phyloP scores from a whole-genome alignment of 2,888 invertebrate genomes.

The Agriopis leucophaearia region DNA sequence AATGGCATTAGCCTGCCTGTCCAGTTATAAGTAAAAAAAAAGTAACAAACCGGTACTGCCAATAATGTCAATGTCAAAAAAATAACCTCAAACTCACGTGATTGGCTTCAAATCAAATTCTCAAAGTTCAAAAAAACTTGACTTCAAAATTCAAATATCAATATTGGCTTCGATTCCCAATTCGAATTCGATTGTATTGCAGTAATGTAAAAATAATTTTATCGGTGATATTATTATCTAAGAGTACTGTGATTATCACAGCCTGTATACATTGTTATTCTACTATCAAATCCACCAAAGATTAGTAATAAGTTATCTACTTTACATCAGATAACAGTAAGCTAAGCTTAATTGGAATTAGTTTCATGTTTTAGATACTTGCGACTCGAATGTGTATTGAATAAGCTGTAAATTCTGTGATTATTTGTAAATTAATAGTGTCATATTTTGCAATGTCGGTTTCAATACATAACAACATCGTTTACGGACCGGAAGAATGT shows the following conservation, averaged over 20 bases:
- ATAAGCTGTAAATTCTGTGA: constrained; percentile 6
- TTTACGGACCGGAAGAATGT: constrained; percentile 76
- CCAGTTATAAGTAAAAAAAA: not conserved
- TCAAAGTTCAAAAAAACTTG: too few species aligned
- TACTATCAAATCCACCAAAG: constrained; percentile 33
- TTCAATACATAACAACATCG: constrained; percentile 72
- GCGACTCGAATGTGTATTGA: not conserved
- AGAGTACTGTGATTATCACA: too few species aligned
- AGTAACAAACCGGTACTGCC: not conserved
- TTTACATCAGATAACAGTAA: constrained; percentile 27
- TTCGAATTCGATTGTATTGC: too few species aligned
- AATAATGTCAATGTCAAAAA: not conserved
- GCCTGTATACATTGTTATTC: constrained; percentile 20
- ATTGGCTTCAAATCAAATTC: not conserved
- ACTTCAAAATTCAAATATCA: too few species aligned
- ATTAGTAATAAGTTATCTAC: constrained; percentile 25
- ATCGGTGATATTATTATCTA: constrained; percentile 2
- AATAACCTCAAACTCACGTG: constrained; percentile 15
- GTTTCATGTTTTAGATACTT: not conserved
- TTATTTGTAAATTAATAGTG: not conserved
- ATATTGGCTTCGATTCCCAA: too few species aligned
- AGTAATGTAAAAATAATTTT: constrained; percentile 1
- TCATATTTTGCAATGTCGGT: constrained; percentile 53
- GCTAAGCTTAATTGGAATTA: constrained; percentile 19
- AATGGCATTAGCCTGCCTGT: too few species aligned